Base-by-base conservation (phyloP, 2,888 invertebrate genomes). In the Protophormia terraenovae region DNA sequence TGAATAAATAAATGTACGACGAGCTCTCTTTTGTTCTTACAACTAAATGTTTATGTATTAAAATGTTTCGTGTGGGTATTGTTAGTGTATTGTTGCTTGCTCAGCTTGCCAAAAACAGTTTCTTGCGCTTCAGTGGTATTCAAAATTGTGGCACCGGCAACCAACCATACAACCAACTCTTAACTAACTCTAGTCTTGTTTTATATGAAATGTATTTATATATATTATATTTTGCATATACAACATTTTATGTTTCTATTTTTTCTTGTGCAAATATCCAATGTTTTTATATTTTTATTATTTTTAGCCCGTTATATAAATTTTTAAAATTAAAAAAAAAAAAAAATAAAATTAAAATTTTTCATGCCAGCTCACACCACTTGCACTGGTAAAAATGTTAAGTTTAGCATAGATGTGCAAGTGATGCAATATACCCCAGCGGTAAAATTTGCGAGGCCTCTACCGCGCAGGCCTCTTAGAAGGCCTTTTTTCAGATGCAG, bases 81-180 rank as follows among this genome's bases (percentile, higher is more conserved):
- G 19, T 53, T 10, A 66, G 66, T 38, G 50, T 69, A 22, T 22
- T 32, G 29, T 14, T 79, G 55, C 58, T 27, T 72, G 79, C 45
- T 79, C 32, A 62, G 72, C 29, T 80, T 72, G 72, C 80, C 72
- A 80, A 80, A 80, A 80, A 72, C 29, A 66, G 64, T 73, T 80
- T 64, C 55, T 73, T 72, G 72, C 29, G 72, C 72, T 80, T 80
- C 72, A 80, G 72, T 73, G 53, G 53, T 22, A 71, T 53, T 64
- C 45, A 0, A 71, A 79, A 53, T 69, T 72, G 45, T 55, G 64
- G 22, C 19, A 35, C 16, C 32, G 35, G 24, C 72, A 53, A 24
- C 35, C 8, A 22, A 22, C 10, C 22, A 35, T 22, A 22, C 71
- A 60, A 19, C 64, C 62, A 78, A 60, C 69, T 69, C 12, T 53